Conservation (phyloP, 1,140 invertebrate genomes). For the Capitella teleta region DNA sequence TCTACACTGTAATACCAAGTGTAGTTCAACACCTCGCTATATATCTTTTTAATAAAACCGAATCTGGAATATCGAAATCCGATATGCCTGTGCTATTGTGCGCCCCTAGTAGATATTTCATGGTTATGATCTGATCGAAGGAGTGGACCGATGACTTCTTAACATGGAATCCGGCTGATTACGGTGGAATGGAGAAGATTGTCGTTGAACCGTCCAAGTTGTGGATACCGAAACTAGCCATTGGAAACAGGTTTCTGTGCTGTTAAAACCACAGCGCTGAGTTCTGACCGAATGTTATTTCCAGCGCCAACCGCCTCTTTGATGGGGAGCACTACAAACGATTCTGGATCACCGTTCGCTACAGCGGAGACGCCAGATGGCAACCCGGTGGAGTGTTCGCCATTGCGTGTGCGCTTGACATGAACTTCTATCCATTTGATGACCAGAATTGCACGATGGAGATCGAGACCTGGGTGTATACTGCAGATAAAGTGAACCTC, state of each 20-base stretch:
- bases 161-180: not conserved
- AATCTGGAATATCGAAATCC: too few relatives aligned
- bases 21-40: too few relatives aligned
- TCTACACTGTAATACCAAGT: too few relatives aligned
- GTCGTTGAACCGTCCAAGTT: conserved; percentile 47
- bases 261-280: too few relatives aligned
- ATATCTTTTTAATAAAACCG: too few relatives aligned
- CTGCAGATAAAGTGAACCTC: conserved; percentile 3
- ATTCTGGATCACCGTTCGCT: not conserved
- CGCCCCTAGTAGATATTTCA: too few relatives aligned
- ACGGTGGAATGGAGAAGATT: conserved; percentile 5
- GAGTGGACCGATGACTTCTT: conserved; percentile 1
- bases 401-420: conserved; percentile 27
- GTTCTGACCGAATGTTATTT: too few relatives aligned
- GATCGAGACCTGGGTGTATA: conserved; percentile 2
- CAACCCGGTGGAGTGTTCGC: not conserved
- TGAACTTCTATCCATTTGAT: conserved; percentile 30
- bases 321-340: conserved; percentile 1
- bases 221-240: conserved; percentile 80
- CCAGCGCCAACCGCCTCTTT: conserved; percentile 1
- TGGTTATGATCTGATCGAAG: too few relatives aligned
- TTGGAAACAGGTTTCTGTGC: conserved; percentile 34
- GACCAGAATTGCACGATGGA: conserved; percentile 8
- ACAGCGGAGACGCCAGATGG: not conserved
- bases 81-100: too few relatives aligned